Percentiles rank a stretch among this genome's conserved stretches.
Conservation (phyloP, 2,888 invertebrate genomes). For the Cepaea hortensis region DNA sequence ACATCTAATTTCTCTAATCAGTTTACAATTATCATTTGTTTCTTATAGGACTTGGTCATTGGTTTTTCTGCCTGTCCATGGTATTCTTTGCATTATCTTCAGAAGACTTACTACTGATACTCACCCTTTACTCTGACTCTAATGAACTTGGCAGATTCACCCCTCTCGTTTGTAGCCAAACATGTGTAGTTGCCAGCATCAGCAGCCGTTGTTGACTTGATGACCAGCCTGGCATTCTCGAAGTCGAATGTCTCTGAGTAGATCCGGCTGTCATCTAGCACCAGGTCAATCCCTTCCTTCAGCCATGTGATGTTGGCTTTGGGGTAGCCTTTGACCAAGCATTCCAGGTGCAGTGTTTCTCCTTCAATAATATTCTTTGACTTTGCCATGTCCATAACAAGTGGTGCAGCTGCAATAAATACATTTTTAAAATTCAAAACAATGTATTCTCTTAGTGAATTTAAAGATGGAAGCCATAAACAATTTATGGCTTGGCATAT, state of each 20-base stretch:
- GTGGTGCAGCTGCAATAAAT: background rate
- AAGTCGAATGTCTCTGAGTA: too few species aligned
- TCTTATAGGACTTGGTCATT: too few species aligned
- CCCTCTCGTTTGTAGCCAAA: background rate
- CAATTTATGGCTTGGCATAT: too few species aligned
- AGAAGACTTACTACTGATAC: background rate
- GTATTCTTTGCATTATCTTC: too few species aligned
- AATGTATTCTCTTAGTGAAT: too few species aligned
- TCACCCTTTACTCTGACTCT: conserved; percentile 11
- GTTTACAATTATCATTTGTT: too few species aligned
- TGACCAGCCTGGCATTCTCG: background rate
- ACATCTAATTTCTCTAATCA: too few species aligned
- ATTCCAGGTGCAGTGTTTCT: background rate
- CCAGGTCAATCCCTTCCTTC: background rate
- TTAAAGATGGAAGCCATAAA: too few species aligned
- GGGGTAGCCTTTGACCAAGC: conserved; percentile 1
- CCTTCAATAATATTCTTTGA: background rate
- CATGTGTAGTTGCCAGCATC: conserved; percentile 3
- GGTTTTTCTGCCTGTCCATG: too few species aligned
- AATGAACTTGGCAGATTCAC: background rate
- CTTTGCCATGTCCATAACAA: background rate
- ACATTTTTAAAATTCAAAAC: too few species aligned
- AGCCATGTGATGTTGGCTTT: conserved; percentile 1
- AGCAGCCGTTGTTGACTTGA: background rate
- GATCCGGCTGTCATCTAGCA: background rate